Percentiles rank a stretch among this genome's conserved stretches.
Evolutionary conservation across 1,140 invertebrate genomes (phyloP).

Genomic region (Penaeus japonicus): DNA sequence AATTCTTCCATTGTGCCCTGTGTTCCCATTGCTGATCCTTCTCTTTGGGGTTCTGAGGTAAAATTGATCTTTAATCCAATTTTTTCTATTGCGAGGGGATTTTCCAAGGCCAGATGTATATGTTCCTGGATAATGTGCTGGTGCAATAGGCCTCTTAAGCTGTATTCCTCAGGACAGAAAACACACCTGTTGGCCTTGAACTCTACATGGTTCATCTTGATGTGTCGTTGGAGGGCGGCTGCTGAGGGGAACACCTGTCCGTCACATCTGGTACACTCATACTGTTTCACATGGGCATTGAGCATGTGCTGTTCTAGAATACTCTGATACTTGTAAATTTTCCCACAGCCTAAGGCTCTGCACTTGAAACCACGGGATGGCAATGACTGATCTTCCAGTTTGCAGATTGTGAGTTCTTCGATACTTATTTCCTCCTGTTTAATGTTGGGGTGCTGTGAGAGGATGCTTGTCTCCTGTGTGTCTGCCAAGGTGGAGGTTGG

Average conservation of each 20-base stretch:
- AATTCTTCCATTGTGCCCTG: conserved; percentile 37
- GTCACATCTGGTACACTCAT: conserved; percentile 15
- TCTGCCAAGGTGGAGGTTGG: not conserved
- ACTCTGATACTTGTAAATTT: not conserved
- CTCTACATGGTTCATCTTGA: conserved; percentile 26
- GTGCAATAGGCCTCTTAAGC: not conserved
- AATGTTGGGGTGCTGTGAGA: not conserved
- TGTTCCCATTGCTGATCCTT: not conserved
- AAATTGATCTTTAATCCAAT: conserved; percentile 38
- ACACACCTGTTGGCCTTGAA: conserved; percentile 10
- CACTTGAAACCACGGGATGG: conserved; percentile 7
- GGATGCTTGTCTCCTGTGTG: not conserved
- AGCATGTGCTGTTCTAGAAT: conserved; percentile 32
- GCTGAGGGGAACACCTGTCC: conserved; percentile 11
- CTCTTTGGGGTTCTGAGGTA: conserved; percentile 33
- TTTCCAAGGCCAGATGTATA: conserved; percentile 36
- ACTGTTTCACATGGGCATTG: conserved; percentile 10
- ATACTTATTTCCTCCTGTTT: conserved; percentile 4
- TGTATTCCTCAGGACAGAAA: conserved; percentile 37
- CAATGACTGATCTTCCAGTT: conserved; percentile 21
- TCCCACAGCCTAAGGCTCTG: conserved; percentile 13
- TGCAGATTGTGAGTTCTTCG: conserved; percentile 24
- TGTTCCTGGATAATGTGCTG: conserved; percentile 39
- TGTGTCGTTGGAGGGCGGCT: conserved; percentile 28
- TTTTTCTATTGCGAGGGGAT: conserved; percentile 31